Conservation (phyloP, 2,888 invertebrate genomes). For the Eudemis profundana region DNA sequence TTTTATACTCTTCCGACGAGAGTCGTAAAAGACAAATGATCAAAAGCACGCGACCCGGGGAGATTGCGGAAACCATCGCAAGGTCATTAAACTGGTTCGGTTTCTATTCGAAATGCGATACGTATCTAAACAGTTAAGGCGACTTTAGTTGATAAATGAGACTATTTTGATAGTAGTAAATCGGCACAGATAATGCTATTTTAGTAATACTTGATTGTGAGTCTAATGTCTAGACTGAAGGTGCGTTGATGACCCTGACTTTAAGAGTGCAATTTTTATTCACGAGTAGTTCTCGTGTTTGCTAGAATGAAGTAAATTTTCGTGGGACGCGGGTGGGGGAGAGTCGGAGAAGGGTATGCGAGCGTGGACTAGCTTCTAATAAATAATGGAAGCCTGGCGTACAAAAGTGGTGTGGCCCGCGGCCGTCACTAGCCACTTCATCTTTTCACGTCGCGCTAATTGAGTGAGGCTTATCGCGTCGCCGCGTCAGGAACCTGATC, state of each 20-base stretch:
- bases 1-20: slow-evolving; percentile 67
- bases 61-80: slow-evolving; percentile 60
- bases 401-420: slow-evolving; percentile 56
- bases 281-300: slow-evolving; percentile 1
- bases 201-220: background rate
- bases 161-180: slow-evolving; percentile 21
- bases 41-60: slow-evolving; percentile 58
- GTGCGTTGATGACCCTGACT: slow-evolving; percentile 30
- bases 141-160: slow-evolving; percentile 39
- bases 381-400: slow-evolving; percentile 57
- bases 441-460: slow-evolving; percentile 61
- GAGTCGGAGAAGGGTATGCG: background rate
- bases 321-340: background rate
- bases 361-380: slow-evolving; percentile 52
- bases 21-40: slow-evolving; percentile 72
- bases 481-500: slow-evolving; percentile 45
- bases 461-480: slow-evolving; percentile 58
- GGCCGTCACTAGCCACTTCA: slow-evolving; percentile 60
- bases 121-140: slow-evolving; percentile 36
- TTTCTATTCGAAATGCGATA: slow-evolving; percentile 53
- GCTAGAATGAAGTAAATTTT: slow-evolving; percentile 11
- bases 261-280: slow-evolving; percentile 23
- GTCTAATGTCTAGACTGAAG: slow-evolving; percentile 15
- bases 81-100: slow-evolving; percentile 59
- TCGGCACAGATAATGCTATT: background rate